These are phyloP conservation scores for Oryzias woworae DNA, from an alignment of 2,113 vertebrate species.

Conservation along the genomic window DNA sequence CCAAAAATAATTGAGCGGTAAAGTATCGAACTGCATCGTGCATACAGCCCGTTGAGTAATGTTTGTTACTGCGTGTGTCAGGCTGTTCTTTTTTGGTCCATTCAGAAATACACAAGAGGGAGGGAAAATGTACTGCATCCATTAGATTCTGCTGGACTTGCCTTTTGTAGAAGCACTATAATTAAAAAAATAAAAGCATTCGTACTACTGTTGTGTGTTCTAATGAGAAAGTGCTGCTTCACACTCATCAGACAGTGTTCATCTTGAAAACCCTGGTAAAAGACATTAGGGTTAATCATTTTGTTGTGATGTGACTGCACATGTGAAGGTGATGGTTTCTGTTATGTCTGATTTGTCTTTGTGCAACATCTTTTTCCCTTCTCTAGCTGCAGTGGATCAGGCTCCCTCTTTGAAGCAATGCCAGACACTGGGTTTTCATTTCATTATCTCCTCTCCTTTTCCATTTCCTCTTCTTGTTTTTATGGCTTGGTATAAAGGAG, in stretches of 20 bases:
- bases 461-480: conserved; percentile 60
- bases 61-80: too few species aligned
- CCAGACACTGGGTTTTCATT: conserved; percentile 70
- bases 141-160: too few species aligned
- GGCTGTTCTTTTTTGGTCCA: too few species aligned
- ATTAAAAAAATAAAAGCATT: too few species aligned
- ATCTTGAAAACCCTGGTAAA: background rate
- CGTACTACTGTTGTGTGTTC: too few species aligned
- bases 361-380: conserved; percentile 50
- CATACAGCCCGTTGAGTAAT: too few species aligned
- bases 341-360: conserved; percentile 47
- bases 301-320: conserved; percentile 1
- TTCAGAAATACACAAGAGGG: too few species aligned
- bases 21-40: too few species aligned
- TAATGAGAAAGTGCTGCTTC: conserved; percentile 6
- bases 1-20: too few species aligned
- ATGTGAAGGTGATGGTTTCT: conserved; percentile 23
- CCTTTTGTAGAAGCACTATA: too few species aligned
- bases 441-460: conserved; percentile 67
- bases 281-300: conserved; percentile 31
- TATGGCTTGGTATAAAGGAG: conserved; percentile 51
- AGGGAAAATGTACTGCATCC: too few species aligned
- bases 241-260: background rate
- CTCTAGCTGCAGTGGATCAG: conserved; percentile 48
- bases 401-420: conserved; percentile 65